Percentiles rank a stretch among this genome's conserved stretches.
These are phyloP conservation scores for Dysidea cf. avara DNA, from an alignment of 37 sponge, comb jelly and placozoan species.

Conservation along the genomic window DNA sequence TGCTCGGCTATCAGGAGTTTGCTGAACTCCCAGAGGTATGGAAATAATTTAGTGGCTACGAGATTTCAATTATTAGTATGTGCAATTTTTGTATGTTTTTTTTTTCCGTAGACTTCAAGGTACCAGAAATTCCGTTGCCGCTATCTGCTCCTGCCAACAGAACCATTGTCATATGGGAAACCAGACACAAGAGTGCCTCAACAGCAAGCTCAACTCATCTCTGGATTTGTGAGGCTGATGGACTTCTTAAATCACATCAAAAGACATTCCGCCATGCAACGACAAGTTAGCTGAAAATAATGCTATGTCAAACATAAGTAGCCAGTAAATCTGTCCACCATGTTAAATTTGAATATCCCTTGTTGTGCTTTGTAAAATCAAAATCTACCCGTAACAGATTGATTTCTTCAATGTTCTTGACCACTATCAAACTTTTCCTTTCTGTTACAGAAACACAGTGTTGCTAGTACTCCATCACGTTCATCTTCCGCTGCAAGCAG, in stretches of 20 bases:
- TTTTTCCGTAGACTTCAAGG: conserved; percentile 41
- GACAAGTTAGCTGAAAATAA: conserved; percentile 1
- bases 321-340: too few species aligned
- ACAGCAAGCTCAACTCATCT: conserved; percentile 5
- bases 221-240: conserved; percentile 59
- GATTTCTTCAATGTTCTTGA: too few species aligned
- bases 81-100: conserved; percentile 7
- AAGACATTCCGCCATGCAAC: conserved; percentile 15
- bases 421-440: too few species aligned
- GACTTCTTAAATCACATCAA: conserved; percentile 74
- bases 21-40: conserved; percentile 47
- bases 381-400: too few species aligned
- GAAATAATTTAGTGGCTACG: not conserved
- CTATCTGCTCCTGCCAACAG: conserved; percentile 57
- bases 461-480: too few species aligned
- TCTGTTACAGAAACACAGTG: too few species aligned
- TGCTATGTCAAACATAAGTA: conserved; percentile 9
- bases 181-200: not conserved
- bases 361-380: too few species aligned
- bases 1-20: conserved; percentile 67
- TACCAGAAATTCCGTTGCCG: conserved; percentile 48
- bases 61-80: too few species aligned
- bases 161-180: not conserved
- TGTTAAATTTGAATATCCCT: too few species aligned
- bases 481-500: too few species aligned